Evolutionary conservation across 2,797 vertebrate genomes (phyloP).

Genomic region (Helostoma temminkii): DNA sequence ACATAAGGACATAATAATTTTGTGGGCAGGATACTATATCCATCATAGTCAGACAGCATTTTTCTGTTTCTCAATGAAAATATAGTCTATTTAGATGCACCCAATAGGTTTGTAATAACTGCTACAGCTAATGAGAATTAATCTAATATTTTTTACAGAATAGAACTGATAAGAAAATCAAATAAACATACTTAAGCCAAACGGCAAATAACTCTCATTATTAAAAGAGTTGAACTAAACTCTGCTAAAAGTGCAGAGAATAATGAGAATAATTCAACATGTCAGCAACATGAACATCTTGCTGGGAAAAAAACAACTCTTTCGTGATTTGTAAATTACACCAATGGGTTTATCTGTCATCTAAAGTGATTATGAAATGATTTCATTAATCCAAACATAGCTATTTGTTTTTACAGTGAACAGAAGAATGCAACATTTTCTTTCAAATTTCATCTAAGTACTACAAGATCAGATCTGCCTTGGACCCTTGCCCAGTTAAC

Average conservation of each 20-base stretch:
- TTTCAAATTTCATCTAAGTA: not conserved
- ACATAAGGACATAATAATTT: not conserved
- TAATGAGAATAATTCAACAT: slow-evolving; percentile 31
- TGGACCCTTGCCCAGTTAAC: slow-evolving; percentile 16
- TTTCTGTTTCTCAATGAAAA: not conserved
- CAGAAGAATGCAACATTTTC: not conserved
- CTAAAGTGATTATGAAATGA: slow-evolving; percentile 3
- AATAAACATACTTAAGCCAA: slow-evolving; percentile 9
- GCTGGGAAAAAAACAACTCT: slow-evolving; percentile 20
- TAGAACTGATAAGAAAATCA: slow-evolving; percentile 23
- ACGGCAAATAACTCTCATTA: not conserved
- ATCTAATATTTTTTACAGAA: slow-evolving; percentile 16
- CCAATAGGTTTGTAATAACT: not conserved
- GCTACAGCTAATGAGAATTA: not conserved
- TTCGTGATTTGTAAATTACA: slow-evolving; percentile 21
- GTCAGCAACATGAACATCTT: slow-evolving; percentile 21
- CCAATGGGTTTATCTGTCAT: not conserved
- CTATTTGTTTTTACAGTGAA: slow-evolving; percentile 15
- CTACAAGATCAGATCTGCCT: slow-evolving; percentile 6
- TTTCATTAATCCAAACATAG: not conserved
- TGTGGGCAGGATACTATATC: not conserved
- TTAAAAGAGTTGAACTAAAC: slow-evolving; percentile 12
- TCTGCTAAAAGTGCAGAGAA: slow-evolving; percentile 10
- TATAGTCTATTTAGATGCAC: not conserved
- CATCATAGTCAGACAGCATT: not conserved